Base-by-base conservation (phyloP, 2,113 vertebrate genomes). In the Rhipidura dahli region DNA sequence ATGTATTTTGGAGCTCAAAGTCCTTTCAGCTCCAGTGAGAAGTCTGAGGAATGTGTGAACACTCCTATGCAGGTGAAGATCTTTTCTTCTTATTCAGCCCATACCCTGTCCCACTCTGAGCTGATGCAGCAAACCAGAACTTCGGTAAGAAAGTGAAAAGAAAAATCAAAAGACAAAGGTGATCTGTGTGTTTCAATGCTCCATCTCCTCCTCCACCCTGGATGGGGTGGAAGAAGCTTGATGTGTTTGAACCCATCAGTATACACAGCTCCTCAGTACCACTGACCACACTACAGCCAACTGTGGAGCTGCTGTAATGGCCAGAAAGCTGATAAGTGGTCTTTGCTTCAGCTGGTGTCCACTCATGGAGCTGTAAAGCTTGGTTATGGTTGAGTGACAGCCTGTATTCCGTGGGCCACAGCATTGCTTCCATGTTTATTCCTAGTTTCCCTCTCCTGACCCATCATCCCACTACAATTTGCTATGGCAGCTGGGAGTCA, bases 141-240 rank as follows among this genome's bases (percentile, higher is more conserved):
- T 83, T 83, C 17, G 35, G 13, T 56, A 80, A 1, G 1, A 78
- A 88, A 15, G 15, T 51, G 45, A 81, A 85, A 60, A 90, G 18
- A 86, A 90, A 44, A 17, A 86, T 24, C n/a, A 47, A 86, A 93
- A 86, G 4, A 8, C 27, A n/a, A 45, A 70, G 92, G 44, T 19
- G 19, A 26, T 21, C 6, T 0, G 0, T 37, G 33, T 76, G 27
- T 51, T 70, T 27, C 24, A 76, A 40, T 10, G 40, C 11, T 60
- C 10, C 33, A 51, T 23, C 35, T 73, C 39, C 37, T 72, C 19
- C 66, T 77, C 16, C 33, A 50, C 9, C 10, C 66, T 63, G 33
- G 11, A 31, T 21, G n/a, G 20, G 7, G 3, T 63, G 31, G 6
- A 84, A 76, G 16, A 69, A 50, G 35, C 53, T 73, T 90, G 18